Percentiles rank a stretch among this genome's conserved stretches.
Evolutionary conservation across 2,888 invertebrate species (phyloP).

Genomic region (Prenolepis imparis): DNA sequence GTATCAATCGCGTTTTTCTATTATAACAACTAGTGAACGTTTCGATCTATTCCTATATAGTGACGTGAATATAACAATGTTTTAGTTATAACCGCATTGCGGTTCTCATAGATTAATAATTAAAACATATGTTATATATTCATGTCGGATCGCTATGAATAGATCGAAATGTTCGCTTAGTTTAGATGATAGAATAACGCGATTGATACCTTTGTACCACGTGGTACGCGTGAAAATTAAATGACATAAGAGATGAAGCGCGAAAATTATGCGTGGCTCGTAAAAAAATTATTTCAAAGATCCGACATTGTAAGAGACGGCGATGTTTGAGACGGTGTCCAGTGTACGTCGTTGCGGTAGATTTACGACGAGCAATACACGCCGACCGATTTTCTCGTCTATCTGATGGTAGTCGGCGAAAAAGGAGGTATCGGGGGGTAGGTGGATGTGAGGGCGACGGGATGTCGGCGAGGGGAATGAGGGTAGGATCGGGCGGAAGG

Average conservation of each 20-base stretch:
- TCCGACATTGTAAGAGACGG: slow-evolving; percentile 7
- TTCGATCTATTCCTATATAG: too few species aligned
- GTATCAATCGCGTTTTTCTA: too few species aligned
- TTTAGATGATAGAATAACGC: neutral
- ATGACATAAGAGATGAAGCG: neutral
- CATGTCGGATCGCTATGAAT: neutral
- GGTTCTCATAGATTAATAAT: neutral
- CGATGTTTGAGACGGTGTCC: slow-evolving; percentile 24
- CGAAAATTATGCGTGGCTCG: slow-evolving; percentile 1
- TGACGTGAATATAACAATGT: too few species aligned
- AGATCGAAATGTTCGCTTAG: neutral
- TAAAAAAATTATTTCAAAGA: slow-evolving; percentile 32
- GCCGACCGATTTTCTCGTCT: slow-evolving; percentile 65
- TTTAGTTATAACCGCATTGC: neutral
- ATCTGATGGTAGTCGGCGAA: slow-evolving; percentile 40
- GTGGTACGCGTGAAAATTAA: neutral
- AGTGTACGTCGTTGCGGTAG: slow-evolving; percentile 67
- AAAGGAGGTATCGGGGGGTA: slow-evolving; percentile 13
- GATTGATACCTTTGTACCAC: neutral
- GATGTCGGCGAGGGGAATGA: slow-evolving; percentile 28
- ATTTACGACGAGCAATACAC: slow-evolving; percentile 73
- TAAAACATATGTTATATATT: too few species aligned
- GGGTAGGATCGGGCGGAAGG: slow-evolving; percentile 41
- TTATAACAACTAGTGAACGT: too few species aligned
- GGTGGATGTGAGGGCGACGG: neutral